These are phyloP conservation scores for Drosophila borealis DNA, from an alignment of 2,888 invertebrate species.

Conservation along the genomic window DNA sequence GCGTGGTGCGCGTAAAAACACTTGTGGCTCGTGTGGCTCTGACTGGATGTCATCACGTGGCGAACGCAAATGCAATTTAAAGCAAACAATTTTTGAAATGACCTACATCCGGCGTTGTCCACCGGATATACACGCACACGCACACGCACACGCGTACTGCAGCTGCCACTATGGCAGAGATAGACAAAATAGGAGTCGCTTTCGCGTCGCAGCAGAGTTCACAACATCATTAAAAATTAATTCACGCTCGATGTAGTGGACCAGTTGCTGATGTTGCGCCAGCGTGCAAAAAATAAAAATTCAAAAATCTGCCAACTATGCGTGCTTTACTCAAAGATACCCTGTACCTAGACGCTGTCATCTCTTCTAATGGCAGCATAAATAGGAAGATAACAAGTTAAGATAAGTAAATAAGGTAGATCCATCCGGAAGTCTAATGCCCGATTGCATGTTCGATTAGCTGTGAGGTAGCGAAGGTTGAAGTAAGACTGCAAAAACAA, in stretches of 20 bases:
- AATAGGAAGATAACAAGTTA: no score
- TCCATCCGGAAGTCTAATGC: no score
- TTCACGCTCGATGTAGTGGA: slow-evolving; percentile 77
- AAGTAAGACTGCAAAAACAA: no score
- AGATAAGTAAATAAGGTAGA: no score
- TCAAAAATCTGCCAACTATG: not conserved
- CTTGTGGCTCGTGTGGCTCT: slow-evolving; percentile 72
- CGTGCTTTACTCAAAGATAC: slow-evolving; percentile 13
- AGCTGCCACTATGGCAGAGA: slow-evolving; percentile 30
- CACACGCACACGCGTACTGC: slow-evolving; percentile 17
- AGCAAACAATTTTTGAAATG: slow-evolving; percentile 80
- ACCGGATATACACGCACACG: slow-evolving; percentile 37
- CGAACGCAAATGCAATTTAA: slow-evolving; percentile 79
- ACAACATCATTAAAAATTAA: slow-evolving; percentile 82
- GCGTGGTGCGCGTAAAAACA: slow-evolving; percentile 60
- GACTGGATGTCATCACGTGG: slow-evolving; percentile 69
- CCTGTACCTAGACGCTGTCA: not conserved
- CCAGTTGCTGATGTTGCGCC: slow-evolving; percentile 35
- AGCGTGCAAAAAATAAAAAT: slow-evolving; percentile 11
- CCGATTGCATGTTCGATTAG: no score
- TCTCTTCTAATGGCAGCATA: no score
- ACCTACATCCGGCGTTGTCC: slow-evolving; percentile 76
- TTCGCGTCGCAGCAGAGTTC: slow-evolving; percentile 60
- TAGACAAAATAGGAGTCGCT: slow-evolving; percentile 71
- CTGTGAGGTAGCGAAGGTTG: no score